These are phyloP conservation scores for Eupeodes corollae DNA, from an alignment of 1,140 invertebrate species.

Conservation along the genomic window DNA sequence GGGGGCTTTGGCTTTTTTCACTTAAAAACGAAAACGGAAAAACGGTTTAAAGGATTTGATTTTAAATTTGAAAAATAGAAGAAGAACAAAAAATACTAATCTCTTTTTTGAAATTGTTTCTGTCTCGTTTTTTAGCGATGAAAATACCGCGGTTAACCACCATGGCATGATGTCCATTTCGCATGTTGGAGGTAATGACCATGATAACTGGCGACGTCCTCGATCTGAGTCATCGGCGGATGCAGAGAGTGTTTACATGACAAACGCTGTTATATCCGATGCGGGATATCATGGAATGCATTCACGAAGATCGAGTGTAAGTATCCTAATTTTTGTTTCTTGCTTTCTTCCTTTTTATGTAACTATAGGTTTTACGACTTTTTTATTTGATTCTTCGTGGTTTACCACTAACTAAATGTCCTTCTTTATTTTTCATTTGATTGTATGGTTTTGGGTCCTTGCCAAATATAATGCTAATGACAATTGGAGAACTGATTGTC, in stretches of 20 bases:
- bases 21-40: no score
- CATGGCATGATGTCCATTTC: constrained; percentile 21
- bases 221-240: constrained; percentile 64
- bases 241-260: constrained; percentile 59
- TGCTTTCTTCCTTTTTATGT: background rate
- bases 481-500: no score
- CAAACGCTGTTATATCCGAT: constrained; percentile 43
- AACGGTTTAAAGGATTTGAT: no score
- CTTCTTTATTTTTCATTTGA: no score
- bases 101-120: background rate
- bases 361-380: background rate
- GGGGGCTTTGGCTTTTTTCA: no score
- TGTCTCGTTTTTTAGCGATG: constrained; percentile 41
- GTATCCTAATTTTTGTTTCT: constrained; percentile 3
- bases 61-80: background rate
- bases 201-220: constrained; percentile 43
- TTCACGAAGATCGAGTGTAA: constrained; percentile 34
- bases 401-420: no score
- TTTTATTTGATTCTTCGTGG: no score
- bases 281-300: constrained; percentile 34
- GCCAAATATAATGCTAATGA: no score
- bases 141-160: constrained; percentile 38
- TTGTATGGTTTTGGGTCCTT: no score
- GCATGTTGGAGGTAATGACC: constrained; percentile 44
- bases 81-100: background rate